Evolutionary conservation across 1,140 invertebrate genomes (phyloP).

Genomic region (Penaeus indicus): DNA sequence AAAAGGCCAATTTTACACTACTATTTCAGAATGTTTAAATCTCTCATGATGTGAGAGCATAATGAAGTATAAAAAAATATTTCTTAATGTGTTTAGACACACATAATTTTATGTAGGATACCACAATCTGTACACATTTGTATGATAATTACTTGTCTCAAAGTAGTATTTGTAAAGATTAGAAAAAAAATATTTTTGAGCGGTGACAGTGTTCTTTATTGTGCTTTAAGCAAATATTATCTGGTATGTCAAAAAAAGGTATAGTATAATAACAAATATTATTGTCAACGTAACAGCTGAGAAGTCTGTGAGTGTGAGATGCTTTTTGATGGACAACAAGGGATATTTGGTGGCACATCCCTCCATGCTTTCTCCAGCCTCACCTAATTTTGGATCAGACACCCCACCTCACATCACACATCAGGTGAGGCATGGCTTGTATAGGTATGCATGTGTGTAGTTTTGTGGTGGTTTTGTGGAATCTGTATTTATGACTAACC

Average conservation of each 20-base stretch:
- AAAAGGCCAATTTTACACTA: neutral
- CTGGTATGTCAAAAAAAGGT: neutral
- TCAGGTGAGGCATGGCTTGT: conserved; percentile 75
- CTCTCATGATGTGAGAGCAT: too few relatives aligned
- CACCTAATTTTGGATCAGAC: conserved; percentile 78
- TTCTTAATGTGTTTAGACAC: too few relatives aligned
- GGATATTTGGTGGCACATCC: conserved; percentile 92
- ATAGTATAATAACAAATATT: neutral
- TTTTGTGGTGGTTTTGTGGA: conserved; percentile 76
- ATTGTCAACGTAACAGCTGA: neutral
- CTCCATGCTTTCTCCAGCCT: conserved; percentile 79
- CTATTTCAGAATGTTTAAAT: neutral
- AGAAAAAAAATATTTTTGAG: too few relatives aligned
- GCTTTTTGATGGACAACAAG: conserved; percentile 91
- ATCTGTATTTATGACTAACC: neutral
- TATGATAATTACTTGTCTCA: too few relatives aligned
- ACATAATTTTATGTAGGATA: too few relatives aligned
- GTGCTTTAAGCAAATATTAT: too few relatives aligned
- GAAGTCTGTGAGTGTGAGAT: conserved; percentile 71
- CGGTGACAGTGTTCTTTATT: too few relatives aligned
- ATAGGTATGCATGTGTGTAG: conserved; percentile 88
- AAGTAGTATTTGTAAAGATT: too few relatives aligned
- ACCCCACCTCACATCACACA: conserved; percentile 89
- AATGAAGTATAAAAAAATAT: too few relatives aligned
- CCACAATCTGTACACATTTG: too few relatives aligned